Evolutionary conservation across 2,113 vertebrate genomes (phyloP), one percentile per base, ranked within the genome.

Genomic region (Globicephala melas): DNA sequence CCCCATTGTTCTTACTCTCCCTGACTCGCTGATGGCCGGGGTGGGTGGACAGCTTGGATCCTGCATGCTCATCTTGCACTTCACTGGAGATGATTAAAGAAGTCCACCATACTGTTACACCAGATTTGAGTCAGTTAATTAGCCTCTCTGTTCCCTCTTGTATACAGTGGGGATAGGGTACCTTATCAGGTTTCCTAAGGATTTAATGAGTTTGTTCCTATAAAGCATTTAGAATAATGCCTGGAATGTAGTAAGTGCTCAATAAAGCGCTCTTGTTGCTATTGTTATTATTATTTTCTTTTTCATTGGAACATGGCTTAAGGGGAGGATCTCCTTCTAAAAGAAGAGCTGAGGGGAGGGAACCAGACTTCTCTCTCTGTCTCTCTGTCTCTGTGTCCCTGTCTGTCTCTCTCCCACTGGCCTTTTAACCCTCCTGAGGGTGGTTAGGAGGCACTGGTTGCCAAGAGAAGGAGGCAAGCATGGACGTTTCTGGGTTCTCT

Each of bases 191-290:
- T 47, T 89, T 82, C 21, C 6, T 77, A 60, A 87, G 26, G n/a
- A 62, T 33, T 74, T 63, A 68, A 33, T 60, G 58, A 44, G n/a
- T 38, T 47, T n/a, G 4, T 47, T 94, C 74, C 63, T 41, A 17
- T 12, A 18, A 82, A 87, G n/a, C 60, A 44, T 73, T 85, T 88
- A 68, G 62, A 55, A 50, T 38, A 47, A 65, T 53, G 65, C 36
- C 50, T 70, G 47, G 88, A 62, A 73, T 91, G 13, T 23, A 89
- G 58, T 60, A 82, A 86, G 47, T 47, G 82, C 73, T 86, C 47
- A 82, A 4, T 36, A 38, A 92, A 86, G 73, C 60, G 21, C 44
- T 33, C 18, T 13, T 53, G 70, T 15, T 38, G 47, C 15, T 68
- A 5, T 21, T 36, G 31, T 13, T 65, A 10, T 63, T 80, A 18